phyloP scores from a whole-genome alignment of 2,888 invertebrate genomes.

The Nomada fucata region DNA sequence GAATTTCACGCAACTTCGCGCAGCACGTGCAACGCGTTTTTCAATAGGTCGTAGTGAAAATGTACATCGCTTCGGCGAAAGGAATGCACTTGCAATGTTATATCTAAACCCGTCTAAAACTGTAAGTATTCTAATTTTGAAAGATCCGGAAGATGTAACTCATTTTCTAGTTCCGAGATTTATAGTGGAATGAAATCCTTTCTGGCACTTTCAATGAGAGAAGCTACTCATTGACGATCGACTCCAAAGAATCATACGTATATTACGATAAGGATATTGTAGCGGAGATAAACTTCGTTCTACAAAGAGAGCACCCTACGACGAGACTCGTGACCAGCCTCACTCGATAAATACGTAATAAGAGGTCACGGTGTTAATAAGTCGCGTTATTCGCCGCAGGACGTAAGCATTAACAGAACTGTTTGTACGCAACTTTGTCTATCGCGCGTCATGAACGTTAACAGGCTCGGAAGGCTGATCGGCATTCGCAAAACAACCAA shows the following conservation, averaged over 20 bases:
- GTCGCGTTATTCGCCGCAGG: conserved; percentile 23
- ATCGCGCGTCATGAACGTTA: neutral
- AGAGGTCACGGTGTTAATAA: conserved; percentile 57
- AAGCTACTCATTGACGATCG: neutral
- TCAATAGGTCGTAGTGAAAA: neutral
- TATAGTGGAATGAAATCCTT: neutral
- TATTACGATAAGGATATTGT: neutral
- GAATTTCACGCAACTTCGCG: too few relatives aligned
- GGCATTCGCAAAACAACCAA: conserved; percentile 1
- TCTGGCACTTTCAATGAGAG: neutral
- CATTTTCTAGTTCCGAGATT: too few relatives aligned
- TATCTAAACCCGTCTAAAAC: too few relatives aligned
- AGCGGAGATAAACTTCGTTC: neutral
- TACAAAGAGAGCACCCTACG: conserved; percentile 10
- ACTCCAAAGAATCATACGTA: neutral
- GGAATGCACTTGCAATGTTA: neutral
- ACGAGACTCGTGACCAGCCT: conserved; percentile 6
- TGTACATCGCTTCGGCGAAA: neutral
- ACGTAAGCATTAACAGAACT: conserved; percentile 50
- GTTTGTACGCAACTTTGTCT: conserved; percentile 47
- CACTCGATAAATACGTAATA: conserved; percentile 38
- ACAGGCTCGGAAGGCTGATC: conserved; percentile 14
- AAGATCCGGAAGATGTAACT: too few relatives aligned
- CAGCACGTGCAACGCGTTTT: neutral
- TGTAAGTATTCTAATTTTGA: too few relatives aligned